A percentile compares a stretch with the other conserved stretches of the same genome.
phyloP scores from a whole-genome alignment of 1,140 invertebrate genomes.

The Macrotrachela quadricornifera region DNA sequence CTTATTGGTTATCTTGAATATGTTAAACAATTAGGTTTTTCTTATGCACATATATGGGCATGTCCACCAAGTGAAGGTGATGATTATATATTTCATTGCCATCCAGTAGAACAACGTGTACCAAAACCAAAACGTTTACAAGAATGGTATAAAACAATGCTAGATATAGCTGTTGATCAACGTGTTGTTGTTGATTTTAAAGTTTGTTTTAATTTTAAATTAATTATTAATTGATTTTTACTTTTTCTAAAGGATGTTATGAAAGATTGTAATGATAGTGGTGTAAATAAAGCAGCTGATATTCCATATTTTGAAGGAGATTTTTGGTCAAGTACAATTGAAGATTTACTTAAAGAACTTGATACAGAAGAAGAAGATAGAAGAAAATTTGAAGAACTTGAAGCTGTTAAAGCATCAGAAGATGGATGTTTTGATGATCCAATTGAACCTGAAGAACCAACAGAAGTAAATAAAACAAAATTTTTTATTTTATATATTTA shows the following conservation, averaged over 20 bases:
- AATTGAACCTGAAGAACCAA: no score
- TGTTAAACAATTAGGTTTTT: conserved; percentile 68
- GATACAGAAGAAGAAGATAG: conserved; percentile 48
- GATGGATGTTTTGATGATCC: no score
- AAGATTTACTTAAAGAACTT: conserved; percentile 71
- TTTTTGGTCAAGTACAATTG: conserved; percentile 97
- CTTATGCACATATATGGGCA: conserved; percentile 90
- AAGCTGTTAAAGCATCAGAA: conserved; percentile 40
- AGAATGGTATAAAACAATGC: conserved; percentile 99
- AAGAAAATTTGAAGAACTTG: conserved; percentile 58
- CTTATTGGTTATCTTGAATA: conserved; percentile 95
- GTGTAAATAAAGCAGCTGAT: conserved; percentile 75
- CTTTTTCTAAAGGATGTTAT: conserved; percentile 35
- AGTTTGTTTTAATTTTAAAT: conserved; percentile 14
- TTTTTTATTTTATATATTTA: no score
- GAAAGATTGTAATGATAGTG: conserved; percentile 91
- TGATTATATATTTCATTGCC: conserved; percentile 99
- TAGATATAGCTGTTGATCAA: conserved; percentile 95
- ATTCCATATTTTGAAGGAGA: conserved; percentile 98
- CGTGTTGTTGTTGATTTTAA: conserved; percentile 95
- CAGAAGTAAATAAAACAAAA: no score
- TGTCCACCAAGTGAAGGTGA: conserved; percentile 98
- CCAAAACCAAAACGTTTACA: conserved; percentile 96
- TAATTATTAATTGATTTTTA: no score
- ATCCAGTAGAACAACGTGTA: conserved; percentile 95